Conservation (phyloP, 2,797 vertebrate species). For the Clarias laeviceps region DNA sequence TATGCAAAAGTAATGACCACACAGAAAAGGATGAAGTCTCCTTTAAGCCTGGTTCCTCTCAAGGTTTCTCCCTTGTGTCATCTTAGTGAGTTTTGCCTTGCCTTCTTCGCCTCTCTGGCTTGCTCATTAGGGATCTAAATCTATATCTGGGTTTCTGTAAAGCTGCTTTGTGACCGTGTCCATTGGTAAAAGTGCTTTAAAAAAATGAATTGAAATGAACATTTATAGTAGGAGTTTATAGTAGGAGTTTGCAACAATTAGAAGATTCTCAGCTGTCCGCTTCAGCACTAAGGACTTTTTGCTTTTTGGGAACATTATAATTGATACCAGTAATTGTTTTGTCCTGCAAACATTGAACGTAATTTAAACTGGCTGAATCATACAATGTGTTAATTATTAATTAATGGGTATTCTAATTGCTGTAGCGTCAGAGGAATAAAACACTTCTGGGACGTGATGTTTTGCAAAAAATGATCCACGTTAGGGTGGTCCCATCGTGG, state of each 20-base stretch:
- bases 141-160: constrained; percentile 8
- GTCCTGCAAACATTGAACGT: not conserved
- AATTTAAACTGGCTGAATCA: not conserved
- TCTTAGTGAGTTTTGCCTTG: not conserved
- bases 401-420: not conserved
- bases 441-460: not conserved
- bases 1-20: not conserved
- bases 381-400: not conserved
- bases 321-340: not conserved
- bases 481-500: not conserved
- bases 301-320: not conserved
- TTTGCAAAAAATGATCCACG: not conserved
- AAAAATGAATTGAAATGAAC: not conserved
- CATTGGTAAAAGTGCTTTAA: not conserved
- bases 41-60: not conserved
- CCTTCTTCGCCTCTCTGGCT: not conserved
- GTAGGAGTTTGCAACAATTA: not conserved
- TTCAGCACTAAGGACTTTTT: not conserved
- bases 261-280: not conserved
- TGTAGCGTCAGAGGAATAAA: not conserved
- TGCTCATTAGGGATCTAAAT: constrained; percentile 17
- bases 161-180: not conserved
- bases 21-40: not conserved
- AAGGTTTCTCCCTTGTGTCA: not conserved
- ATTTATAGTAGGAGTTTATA: not conserved